phyloP scores from a whole-genome alignment of 53 echinoderm and acorn worm species.

The Astropecten irregularis region DNA sequence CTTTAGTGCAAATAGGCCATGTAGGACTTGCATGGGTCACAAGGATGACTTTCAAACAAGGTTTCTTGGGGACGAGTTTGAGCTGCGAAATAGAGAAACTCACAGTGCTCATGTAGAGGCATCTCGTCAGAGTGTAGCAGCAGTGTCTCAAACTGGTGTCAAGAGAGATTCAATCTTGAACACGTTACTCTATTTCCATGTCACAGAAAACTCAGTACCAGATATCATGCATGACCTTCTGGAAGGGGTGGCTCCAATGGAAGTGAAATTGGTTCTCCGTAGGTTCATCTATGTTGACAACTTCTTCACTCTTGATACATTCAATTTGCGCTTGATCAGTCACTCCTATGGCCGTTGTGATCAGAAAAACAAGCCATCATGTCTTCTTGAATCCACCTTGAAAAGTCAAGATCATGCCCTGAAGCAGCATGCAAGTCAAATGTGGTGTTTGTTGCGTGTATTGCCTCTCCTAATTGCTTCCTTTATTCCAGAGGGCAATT shows the following conservation, averaged over 20 bases:
- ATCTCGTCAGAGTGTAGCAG: background rate
- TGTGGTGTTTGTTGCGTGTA: conserved; percentile 59
- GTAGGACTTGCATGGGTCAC: conserved; percentile 26
- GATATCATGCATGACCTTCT: conserved; percentile 66
- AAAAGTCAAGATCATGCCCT: conserved; percentile 29
- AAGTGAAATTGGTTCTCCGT: conserved; percentile 42
- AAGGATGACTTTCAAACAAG: background rate
- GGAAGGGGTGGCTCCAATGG: conserved; percentile 61
- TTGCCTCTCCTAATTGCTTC: conserved; percentile 48
- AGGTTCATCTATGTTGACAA: conserved; percentile 37
- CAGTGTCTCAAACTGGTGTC: conserved; percentile 52
- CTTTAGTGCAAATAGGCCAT: conserved; percentile 53
- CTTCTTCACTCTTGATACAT: conserved; percentile 40
- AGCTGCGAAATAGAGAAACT: conserved; percentile 1
- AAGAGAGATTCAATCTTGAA: conserved; percentile 27
- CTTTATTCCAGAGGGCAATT: background rate
- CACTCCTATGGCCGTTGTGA: conserved; percentile 51
- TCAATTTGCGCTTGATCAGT: conserved; percentile 23
- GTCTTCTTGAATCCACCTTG: conserved; percentile 21
- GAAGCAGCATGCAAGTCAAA: conserved; percentile 57
- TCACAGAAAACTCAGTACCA: conserved; percentile 27
- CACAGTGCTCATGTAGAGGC: conserved; percentile 15
- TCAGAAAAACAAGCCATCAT: conserved; percentile 57
- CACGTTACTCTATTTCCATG: conserved; percentile 57
- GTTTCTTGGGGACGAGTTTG: background rate